These are phyloP conservation scores for Psilanteris sp. DNA, from an alignment of 1,140 invertebrate genomes.

Conservation along the genomic window DNA sequence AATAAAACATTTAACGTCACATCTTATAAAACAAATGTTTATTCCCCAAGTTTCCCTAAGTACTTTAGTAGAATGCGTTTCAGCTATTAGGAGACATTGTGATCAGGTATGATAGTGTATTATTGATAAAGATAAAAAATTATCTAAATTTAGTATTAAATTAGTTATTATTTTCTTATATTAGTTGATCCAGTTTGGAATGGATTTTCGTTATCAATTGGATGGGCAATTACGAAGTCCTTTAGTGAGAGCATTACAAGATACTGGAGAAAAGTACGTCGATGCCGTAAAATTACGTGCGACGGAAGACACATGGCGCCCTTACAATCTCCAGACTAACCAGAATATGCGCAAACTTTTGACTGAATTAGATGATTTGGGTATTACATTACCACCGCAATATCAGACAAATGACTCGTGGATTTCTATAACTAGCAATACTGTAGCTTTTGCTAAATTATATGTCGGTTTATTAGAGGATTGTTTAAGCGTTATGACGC, in stretches of 20 bases:
- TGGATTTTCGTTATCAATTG: conserved; percentile 91
- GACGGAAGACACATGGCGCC: conserved; percentile 86
- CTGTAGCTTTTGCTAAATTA: conserved; percentile 85
- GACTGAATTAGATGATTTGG: conserved; percentile 78
- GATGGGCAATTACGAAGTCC: conserved; percentile 88
- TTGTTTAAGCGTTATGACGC: conserved; percentile 84
- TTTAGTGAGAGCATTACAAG: conserved; percentile 82
- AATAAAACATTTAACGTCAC: conserved; percentile 89
- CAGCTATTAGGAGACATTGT: conserved; percentile 87
- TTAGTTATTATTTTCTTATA: no score
- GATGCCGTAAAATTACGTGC: conserved; percentile 87
- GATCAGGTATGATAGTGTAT: no score
- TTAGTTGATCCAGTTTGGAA: conserved; percentile 85
- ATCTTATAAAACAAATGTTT: conserved; percentile 94
- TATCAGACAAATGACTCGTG: conserved; percentile 82
- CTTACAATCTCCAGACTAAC: conserved; percentile 83
- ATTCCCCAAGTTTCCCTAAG: conserved; percentile 92
- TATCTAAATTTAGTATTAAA: no score
- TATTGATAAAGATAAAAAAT: no score
- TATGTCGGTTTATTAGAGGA: conserved; percentile 85
- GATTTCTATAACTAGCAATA: conserved; percentile 86
- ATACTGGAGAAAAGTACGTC: conserved; percentile 86
- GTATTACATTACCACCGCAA: conserved; percentile 70
- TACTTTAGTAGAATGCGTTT: conserved; percentile 92
- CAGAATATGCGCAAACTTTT: conserved; percentile 79